phyloP scores from a whole-genome alignment of 2,888 invertebrate species.

The Urechis unicinctus region DNA sequence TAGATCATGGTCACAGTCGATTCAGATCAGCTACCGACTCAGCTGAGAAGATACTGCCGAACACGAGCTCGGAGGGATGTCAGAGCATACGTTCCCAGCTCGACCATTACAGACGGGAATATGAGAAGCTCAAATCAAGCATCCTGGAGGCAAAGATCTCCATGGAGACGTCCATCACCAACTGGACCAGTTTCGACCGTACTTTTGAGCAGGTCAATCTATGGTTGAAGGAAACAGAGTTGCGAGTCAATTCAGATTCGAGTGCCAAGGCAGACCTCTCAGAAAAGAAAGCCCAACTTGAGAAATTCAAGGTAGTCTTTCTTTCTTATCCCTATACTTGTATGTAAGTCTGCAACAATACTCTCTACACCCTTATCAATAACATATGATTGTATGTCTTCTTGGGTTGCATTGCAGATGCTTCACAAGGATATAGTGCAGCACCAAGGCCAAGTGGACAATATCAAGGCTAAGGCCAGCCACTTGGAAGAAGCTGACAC shows the following conservation, averaged over 20 bases:
- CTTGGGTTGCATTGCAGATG: constrained; percentile 60
- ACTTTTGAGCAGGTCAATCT: constrained; percentile 66
- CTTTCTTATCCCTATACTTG: too few species aligned
- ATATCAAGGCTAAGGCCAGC: constrained; percentile 59
- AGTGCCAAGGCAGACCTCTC: constrained; percentile 81
- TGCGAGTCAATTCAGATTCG: constrained; percentile 75
- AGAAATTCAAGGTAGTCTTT: constrained; percentile 69
- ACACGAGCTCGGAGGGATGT: constrained; percentile 82
- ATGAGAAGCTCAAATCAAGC: constrained; percentile 70
- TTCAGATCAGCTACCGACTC: constrained; percentile 68
- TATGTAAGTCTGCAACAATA: too few species aligned
- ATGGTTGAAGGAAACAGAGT: constrained; percentile 70
- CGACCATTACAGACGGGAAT: constrained; percentile 78
- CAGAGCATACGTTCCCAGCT: constrained; percentile 87
- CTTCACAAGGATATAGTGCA: constrained; percentile 72
- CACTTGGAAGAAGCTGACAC: constrained; percentile 75
- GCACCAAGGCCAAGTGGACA: constrained; percentile 71
- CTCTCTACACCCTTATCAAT: too few species aligned
- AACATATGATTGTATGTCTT: too few species aligned
- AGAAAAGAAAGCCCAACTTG: constrained; percentile 81
- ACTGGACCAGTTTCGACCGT: constrained; percentile 82
- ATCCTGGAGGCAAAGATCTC: constrained; percentile 58
- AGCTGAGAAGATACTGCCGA: constrained; percentile 87
- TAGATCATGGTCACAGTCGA: constrained; percentile 87
- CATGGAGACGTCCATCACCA: constrained; percentile 67